Conservation (phyloP, 2,113 vertebrate species). For the Grallaria varia region DNA sequence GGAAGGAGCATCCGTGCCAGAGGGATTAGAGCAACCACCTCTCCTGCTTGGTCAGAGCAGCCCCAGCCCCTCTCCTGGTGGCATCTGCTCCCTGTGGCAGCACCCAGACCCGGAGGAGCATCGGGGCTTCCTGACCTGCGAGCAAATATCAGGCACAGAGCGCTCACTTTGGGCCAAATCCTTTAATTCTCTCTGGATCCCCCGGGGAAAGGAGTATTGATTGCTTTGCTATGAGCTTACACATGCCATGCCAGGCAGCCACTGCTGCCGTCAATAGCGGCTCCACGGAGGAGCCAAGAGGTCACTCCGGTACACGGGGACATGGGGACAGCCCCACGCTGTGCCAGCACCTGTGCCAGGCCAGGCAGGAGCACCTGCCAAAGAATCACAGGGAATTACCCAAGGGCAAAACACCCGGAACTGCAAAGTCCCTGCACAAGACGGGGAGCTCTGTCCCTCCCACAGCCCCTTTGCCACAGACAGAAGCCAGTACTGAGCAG, state of each 20-base stretch:
- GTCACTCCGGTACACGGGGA: background rate
- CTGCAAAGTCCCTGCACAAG: fast-evolving
- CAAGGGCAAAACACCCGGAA: fast-evolving
- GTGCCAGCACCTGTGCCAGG: background rate
- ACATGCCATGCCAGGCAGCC: background rate
- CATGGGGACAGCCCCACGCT: background rate
- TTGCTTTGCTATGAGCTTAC: background rate
- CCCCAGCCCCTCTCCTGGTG: fast-evolving
- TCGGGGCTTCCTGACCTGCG: background rate
- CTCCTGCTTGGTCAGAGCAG: background rate
- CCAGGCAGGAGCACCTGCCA: background rate
- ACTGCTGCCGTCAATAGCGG: background rate
- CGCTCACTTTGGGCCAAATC: background rate
- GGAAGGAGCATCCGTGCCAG: background rate
- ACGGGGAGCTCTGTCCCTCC: fast-evolving
- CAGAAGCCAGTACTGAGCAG: fast-evolving
- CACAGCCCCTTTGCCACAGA: fast-evolving
- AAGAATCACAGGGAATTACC: background rate
- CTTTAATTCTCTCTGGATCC: slow-evolving; percentile 28
- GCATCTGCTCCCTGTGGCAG: background rate
- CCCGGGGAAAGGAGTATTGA: background rate
- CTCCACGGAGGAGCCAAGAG: background rate
- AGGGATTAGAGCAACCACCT: background rate
- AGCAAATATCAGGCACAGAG: background rate
- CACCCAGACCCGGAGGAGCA: background rate